phyloP scores from a whole-genome alignment of 2,888 invertebrate species.

The Mantis religiosa region DNA sequence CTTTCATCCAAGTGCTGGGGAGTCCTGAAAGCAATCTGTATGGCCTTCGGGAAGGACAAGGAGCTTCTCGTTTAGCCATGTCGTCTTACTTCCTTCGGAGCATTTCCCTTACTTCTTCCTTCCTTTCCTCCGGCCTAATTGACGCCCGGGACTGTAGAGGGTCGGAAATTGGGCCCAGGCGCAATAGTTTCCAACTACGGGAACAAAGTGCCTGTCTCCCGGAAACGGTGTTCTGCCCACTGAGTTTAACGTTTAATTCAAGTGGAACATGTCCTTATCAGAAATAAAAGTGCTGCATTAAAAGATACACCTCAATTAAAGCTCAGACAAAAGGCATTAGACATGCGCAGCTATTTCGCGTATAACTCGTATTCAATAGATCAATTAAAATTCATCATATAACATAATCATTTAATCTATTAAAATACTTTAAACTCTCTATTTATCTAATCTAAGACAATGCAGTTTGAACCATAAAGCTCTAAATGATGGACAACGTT shows the following conservation, averaged over 20 bases:
- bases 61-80: not conserved
- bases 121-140: not conserved
- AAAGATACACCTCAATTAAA: not conserved
- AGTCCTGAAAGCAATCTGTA: not conserved
- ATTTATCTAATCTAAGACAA: too few species aligned
- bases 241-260: not conserved
- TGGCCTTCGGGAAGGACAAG: not conserved
- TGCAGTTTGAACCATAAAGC: too few species aligned
- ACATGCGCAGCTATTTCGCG: too few species aligned
- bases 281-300: not conserved
- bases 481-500: too few species aligned
- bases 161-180: not conserved
- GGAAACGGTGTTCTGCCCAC: not conserved
- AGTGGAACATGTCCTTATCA: not conserved
- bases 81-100: not conserved
- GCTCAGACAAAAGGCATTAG: too few species aligned
- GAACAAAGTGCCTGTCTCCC: not conserved
- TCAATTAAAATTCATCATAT: too few species aligned
- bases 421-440: too few species aligned
- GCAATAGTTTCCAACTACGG: not conserved
- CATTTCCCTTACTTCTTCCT: not conserved
- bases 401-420: too few species aligned
- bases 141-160: not conserved
- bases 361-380: too few species aligned
- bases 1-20: not conserved